Conservation (phyloP, 2,888 invertebrate genomes). For the Polyommatus icarus region DNA sequence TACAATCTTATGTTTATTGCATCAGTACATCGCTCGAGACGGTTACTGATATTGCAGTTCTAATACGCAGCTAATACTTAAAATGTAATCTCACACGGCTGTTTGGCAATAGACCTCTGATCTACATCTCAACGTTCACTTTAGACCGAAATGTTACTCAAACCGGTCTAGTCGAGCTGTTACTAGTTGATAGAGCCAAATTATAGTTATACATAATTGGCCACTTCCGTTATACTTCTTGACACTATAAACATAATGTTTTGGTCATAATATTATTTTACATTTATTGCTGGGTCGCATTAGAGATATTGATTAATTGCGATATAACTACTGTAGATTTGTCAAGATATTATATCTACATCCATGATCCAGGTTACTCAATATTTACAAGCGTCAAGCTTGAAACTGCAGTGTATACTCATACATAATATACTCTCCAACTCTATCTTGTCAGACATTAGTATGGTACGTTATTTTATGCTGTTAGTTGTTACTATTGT, state of each 20-base stretch:
- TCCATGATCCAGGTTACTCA: too few relatives aligned
- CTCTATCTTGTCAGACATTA: too few relatives aligned
- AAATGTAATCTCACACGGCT: background rate
- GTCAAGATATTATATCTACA: too few relatives aligned
- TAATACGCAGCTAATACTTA: background rate
- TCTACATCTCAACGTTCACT: constrained; percentile 25
- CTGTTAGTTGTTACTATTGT: too few relatives aligned
- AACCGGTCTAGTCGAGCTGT: constrained; percentile 9
- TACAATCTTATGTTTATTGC: too few relatives aligned
- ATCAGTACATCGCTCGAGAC: too few relatives aligned
- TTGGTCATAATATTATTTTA: background rate
- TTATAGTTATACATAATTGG: constrained; percentile 19
- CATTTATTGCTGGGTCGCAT: background rate
- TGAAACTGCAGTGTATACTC: too few relatives aligned
- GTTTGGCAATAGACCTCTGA: background rate
- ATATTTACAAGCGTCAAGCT: too few relatives aligned
- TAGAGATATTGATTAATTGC: background rate
- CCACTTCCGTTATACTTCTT: background rate
- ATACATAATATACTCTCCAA: too few relatives aligned
- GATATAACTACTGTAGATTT: too few relatives aligned
- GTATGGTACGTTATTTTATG: too few relatives aligned
- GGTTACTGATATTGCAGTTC: background rate
- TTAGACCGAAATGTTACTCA: constrained; percentile 8
- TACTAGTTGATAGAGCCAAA: constrained; percentile 5
- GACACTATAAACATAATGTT: background rate